Evolutionary conservation across 2,888 invertebrate genomes (phyloP).

Genomic region (Caenorhabditis sp.): DNA sequence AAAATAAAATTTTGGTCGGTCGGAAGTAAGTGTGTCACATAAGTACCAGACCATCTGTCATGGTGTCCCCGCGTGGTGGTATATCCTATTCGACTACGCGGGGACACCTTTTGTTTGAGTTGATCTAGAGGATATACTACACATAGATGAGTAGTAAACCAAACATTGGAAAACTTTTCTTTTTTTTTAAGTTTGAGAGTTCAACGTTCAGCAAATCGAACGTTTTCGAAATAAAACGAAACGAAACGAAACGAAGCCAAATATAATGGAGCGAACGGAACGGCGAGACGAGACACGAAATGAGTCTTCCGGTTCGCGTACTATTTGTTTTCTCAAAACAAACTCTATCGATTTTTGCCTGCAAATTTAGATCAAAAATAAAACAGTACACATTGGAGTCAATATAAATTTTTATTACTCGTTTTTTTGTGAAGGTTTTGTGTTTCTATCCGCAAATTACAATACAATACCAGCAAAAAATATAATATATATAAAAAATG

Average conservation of each 20-base stretch:
- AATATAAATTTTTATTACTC: constrained; percentile 28
- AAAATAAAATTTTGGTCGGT: background rate
- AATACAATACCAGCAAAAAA: constrained; percentile 5
- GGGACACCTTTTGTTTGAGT: background rate
- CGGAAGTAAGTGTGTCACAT: background rate
- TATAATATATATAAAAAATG: constrained; percentile 1
- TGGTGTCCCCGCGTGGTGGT: background rate
- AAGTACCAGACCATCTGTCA: background rate
- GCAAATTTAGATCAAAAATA: background rate
- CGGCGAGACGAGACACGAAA: background rate
- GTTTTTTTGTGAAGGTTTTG: constrained; percentile 33
- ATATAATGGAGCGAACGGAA: background rate
- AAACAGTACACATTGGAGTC: background rate
- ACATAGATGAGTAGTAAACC: background rate
- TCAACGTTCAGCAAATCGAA: no score
- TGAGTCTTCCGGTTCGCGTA: background rate
- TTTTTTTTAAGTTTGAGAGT: background rate
- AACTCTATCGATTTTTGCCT: background rate
- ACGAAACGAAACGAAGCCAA: background rate
- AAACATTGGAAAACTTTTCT: background rate
- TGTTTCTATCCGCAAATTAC: constrained; percentile 26
- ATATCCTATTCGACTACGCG: background rate
- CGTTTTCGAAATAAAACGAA: background rate
- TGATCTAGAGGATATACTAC: background rate
- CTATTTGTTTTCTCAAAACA: background rate